Evolutionary conservation across 2,888 invertebrate species (phyloP), one percentile per base, ranked within the genome.

Genomic region (Gymnocheta viridis): DNA sequence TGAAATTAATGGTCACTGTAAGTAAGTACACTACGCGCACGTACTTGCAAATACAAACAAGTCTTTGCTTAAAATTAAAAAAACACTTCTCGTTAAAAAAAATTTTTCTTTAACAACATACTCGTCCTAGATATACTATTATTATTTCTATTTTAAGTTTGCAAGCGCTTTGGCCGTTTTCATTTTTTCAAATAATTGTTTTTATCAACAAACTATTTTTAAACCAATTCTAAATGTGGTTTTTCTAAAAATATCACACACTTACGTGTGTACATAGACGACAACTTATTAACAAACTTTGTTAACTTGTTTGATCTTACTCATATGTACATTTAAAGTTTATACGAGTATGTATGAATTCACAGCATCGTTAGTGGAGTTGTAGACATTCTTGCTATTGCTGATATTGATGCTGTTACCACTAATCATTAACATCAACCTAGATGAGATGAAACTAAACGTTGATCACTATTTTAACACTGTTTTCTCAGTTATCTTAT

Each of bases 161-260:
- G 22, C 29, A 60, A 58, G 27, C 49, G n/a, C 44, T 78, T 67
- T 66, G 9, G 32, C 9, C 35, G 35, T 51, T 58, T 69, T n/a
- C n/a, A n/a, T n/a, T 64, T 27, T 41, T 64, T 64, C 54, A 12
- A 12, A 3, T 49, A 27, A 60, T 35, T 62, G 7, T 51, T 76
- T 70, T 67, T 35, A 74, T 29, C 27, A 54, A 70, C 67, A 79
- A 79, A 86, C 87, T 87, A 87, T 86, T 87, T 87, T 82, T 87
- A 87, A 82, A 85, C 80, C 77, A 70, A 82, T 73, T 80, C 82
- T 84, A 86, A 86, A 85, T 86, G 86, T 85, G 86, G 85, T 86
- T 86, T 86, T 85, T 84, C 87, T 87, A 87, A 87, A 87, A 87
- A 87, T 87, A 87, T 79, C 82, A 74, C 77, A 81, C 60, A 56